A percentile compares a stretch with the other conserved stretches of the same genome.
Evolutionary conservation across 2,797 vertebrate genomes (phyloP).

Genomic region (Bradypodion pumilum): DNA sequence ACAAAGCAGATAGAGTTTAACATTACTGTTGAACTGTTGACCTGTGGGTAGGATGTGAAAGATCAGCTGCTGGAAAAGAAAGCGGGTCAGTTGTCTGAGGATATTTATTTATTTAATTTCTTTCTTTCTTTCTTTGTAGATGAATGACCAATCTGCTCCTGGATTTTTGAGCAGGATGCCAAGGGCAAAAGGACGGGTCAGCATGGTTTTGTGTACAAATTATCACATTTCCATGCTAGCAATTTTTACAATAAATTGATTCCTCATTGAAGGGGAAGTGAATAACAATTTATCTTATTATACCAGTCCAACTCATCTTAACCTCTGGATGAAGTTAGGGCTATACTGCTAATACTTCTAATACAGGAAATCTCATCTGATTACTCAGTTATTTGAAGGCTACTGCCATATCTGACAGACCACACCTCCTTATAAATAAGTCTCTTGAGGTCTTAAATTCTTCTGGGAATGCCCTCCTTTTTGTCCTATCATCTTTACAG

Average conservation of each 20-base stretch:
- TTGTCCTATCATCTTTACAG: too few relatives aligned
- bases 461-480: too few relatives aligned
- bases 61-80: background rate
- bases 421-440: too few relatives aligned
- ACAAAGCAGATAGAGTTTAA: constrained; percentile 27
- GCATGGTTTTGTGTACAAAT: background rate
- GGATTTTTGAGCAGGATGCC: background rate
- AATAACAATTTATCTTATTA: background rate
- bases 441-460: too few relatives aligned
- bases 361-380: background rate
- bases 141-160: background rate
- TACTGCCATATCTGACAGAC: background rate
- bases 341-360: background rate
- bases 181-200: background rate
- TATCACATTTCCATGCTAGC: background rate
- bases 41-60: background rate
- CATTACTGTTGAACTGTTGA: constrained; percentile 5
- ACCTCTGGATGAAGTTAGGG: background rate
- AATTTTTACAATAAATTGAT: background rate
- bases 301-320: background rate
- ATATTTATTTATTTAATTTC: background rate
- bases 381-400: background rate
- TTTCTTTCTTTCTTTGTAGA: background rate
- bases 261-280: background rate
- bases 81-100: background rate